Evolutionary conservation across 1,140 invertebrate genomes (phyloP).

Genomic region (Chymomyza costata): DNA sequence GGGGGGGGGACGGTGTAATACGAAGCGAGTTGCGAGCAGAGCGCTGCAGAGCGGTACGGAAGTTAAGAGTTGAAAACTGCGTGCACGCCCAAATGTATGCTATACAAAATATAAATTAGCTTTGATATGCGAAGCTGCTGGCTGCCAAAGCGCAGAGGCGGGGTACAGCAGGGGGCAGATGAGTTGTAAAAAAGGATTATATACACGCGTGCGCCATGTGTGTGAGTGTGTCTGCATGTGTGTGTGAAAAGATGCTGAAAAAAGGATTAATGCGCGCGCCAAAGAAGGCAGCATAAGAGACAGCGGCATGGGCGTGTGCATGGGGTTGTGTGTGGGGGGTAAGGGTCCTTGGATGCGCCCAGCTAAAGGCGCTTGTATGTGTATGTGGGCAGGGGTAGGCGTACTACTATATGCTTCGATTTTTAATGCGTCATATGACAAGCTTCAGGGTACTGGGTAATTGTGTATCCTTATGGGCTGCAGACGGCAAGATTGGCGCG

Average conservation of each 20-base stretch:
- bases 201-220: conserved; percentile 48
- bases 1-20: no score
- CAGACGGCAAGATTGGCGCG: not conserved
- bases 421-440: conserved; percentile 66
- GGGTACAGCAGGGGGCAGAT: conserved; percentile 2
- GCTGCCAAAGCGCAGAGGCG: conserved; percentile 24
- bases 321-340: not conserved
- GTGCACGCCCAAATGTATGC: conserved; percentile 61
- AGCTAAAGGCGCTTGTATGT: no score
- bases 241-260: conserved; percentile 67
- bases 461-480: conserved; percentile 23
- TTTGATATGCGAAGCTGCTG: conserved; percentile 69
- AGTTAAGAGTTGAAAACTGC: conserved; percentile 23
- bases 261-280: conserved; percentile 66
- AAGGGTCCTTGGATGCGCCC: no score
- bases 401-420: conserved; percentile 49
- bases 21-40: conserved; percentile 1
- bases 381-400: no score
- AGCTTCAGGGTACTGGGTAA: conserved; percentile 17
- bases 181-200: conserved; percentile 66
- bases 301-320: not conserved
- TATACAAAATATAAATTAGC: conserved; percentile 70
- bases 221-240: conserved; percentile 15
- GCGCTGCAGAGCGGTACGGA: not conserved
- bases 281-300: conserved; percentile 30